phyloP scores from a whole-genome alignment of 2,888 invertebrate species.

The Colletes collaris region DNA sequence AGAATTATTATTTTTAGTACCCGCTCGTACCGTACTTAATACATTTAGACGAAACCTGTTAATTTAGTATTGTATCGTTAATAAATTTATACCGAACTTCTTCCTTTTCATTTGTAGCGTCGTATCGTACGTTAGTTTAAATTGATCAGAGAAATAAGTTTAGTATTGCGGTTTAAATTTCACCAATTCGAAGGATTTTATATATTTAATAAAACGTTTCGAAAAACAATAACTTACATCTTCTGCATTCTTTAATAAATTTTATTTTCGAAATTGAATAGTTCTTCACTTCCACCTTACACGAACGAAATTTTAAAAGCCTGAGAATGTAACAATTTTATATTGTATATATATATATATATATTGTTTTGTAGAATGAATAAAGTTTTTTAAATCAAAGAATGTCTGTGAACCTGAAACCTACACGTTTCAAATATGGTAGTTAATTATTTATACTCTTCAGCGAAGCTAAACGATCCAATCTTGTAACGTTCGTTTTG shows the following conservation, averaged over 20 bases:
- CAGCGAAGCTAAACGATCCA: no score
- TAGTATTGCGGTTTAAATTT: neutral
- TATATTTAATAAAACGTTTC: neutral
- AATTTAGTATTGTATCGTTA: neutral
- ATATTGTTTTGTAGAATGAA: constrained; percentile 7
- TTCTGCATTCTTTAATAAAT: neutral
- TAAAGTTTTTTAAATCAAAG: neutral
- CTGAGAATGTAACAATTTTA: no score
- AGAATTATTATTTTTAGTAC: constrained; percentile 37
- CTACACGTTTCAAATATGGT: no score
- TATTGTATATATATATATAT: no score
- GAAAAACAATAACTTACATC: no score
- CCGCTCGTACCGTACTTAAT: neutral
- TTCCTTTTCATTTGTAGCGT: neutral
- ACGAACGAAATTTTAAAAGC: no score
- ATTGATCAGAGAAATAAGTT: neutral
- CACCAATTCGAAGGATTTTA: neutral
- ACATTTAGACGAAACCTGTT: neutral
- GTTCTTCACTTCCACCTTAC: constrained; percentile 2
- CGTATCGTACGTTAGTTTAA: neutral
- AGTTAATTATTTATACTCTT: no score
- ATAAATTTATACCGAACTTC: neutral
- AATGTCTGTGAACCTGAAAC: no score
- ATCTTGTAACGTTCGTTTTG: no score
- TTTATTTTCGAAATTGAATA: constrained; percentile 14